Evolutionary conservation across 2,113 vertebrate species (phyloP).

Genomic region (Engystomops pustulosus): DNA sequence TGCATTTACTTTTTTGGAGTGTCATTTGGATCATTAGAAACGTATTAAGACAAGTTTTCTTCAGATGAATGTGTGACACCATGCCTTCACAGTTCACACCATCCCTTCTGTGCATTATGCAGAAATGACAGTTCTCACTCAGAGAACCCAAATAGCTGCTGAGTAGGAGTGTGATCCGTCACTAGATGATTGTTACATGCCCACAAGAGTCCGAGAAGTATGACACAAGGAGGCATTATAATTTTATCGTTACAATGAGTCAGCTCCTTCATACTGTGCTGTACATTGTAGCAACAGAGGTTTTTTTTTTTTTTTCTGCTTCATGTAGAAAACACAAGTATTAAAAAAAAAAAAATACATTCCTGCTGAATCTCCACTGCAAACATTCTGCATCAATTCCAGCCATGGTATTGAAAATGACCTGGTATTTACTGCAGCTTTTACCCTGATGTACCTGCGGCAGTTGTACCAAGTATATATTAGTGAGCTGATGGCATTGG

Average conservation of each 20-base stretch:
- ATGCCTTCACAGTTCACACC: background rate
- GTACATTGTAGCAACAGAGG: background rate
- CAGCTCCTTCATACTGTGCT: background rate
- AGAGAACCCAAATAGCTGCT: conserved; percentile 1
- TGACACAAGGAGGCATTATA: no score
- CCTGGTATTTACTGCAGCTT: no score
- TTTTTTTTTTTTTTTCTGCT: background rate
- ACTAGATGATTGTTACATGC: conserved; percentile 13
- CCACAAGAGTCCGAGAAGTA: background rate
- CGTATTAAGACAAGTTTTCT: no score
- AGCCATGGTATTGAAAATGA: no score
- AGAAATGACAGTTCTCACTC: background rate
- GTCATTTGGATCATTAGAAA: background rate
- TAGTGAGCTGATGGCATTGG: no score
- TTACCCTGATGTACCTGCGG: no score
- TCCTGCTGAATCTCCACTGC: no score
- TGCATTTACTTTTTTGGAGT: no score
- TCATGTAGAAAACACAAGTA: no score
- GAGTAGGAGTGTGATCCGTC: conserved; percentile 29
- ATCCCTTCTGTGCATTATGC: background rate
- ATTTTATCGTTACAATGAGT: background rate
- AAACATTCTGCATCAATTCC: no score
- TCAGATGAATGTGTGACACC: background rate
- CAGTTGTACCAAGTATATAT: no score
- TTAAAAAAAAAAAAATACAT: no score